A percentile compares a stretch with the other conserved stretches of the same genome.
Conservation (phyloP, 2,113 vertebrate genomes). For the Polypterus bichir region DNA sequence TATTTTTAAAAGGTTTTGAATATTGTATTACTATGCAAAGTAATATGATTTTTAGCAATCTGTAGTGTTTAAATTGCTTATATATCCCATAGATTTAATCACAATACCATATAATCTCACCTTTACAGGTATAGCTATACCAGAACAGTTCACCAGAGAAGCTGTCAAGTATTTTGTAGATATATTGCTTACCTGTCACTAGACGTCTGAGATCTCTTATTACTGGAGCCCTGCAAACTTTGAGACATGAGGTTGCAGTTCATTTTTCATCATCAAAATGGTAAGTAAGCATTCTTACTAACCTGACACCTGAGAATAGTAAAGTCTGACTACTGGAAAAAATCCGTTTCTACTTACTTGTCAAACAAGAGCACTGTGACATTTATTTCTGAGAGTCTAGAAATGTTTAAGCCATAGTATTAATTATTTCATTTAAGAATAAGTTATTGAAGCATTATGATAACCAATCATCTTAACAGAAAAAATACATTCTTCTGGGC, state of each 20-base stretch:
- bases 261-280: constrained; percentile 19
- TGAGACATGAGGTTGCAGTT: constrained; percentile 15
- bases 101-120: constrained; percentile 8
- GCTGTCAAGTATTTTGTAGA: constrained; percentile 1
- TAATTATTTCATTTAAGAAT: not conserved
- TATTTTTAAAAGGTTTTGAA: no score
- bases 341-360: constrained; percentile 1
- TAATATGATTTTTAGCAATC: no score
- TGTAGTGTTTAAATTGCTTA: no score
- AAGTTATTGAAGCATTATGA: not conserved
- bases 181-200: constrained; percentile 7
- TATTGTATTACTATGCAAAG: no score
- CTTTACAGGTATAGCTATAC: constrained; percentile 6
- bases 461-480: not conserved
- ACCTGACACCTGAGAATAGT: constrained; percentile 28
- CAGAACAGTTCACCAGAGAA: not conserved
- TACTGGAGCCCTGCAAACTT: constrained; percentile 17
- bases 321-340: not conserved
- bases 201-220: constrained; percentile 7
- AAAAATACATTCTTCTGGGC: not conserved
- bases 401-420: constrained; percentile 2
- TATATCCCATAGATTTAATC: no score
- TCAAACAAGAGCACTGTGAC: not conserved
- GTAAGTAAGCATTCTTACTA: constrained; percentile 35
- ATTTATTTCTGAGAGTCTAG: constrained; percentile 3